A percentile compares a stretch with the other conserved stretches of the same genome.
Evolutionary conservation across 2,113 vertebrate species (phyloP).

Genomic region (Aleadryas rufinucha): DNA sequence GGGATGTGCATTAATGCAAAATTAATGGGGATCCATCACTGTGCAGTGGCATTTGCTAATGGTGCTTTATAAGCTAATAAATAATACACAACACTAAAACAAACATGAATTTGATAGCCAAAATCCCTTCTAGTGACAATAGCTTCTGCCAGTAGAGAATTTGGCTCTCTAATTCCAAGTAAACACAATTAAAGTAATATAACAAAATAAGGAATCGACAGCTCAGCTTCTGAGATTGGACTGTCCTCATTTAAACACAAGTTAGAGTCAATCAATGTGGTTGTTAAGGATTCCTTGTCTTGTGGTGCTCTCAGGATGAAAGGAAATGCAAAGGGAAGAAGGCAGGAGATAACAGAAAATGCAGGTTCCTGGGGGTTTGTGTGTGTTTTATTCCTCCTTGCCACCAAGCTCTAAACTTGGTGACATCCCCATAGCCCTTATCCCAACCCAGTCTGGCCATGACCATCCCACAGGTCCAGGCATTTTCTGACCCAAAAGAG

Average conservation of each 20-base stretch:
- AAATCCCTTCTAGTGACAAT: neutral
- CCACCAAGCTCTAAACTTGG: neutral
- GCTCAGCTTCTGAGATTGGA: neutral
- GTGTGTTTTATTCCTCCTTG: neutral
- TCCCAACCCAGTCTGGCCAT: neutral
- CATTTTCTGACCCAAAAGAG: neutral
- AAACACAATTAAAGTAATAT: neutral
- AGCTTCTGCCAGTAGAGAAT: neutral
- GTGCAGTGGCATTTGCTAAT: neutral
- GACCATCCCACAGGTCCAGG: neutral
- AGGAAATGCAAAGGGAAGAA: neutral
- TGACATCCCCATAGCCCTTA: neutral
- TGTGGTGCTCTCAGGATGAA: neutral
- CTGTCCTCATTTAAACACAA: neutral
- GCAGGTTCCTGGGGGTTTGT: neutral
- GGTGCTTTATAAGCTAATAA: neutral
- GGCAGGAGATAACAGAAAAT: neutral
- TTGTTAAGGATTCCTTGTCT: neutral
- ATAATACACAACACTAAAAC: neutral
- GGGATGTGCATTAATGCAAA: neutral
- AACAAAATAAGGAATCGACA: neutral
- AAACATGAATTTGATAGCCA: neutral
- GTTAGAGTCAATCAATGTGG: neutral
- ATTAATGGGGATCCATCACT: slow-evolving; percentile 5
- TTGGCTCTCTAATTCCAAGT: neutral